Percentiles rank a stretch among this genome's conserved stretches.
Evolutionary conservation across 2,113 vertebrate genomes (phyloP).

Genomic region (Nymphicus hollandicus): DNA sequence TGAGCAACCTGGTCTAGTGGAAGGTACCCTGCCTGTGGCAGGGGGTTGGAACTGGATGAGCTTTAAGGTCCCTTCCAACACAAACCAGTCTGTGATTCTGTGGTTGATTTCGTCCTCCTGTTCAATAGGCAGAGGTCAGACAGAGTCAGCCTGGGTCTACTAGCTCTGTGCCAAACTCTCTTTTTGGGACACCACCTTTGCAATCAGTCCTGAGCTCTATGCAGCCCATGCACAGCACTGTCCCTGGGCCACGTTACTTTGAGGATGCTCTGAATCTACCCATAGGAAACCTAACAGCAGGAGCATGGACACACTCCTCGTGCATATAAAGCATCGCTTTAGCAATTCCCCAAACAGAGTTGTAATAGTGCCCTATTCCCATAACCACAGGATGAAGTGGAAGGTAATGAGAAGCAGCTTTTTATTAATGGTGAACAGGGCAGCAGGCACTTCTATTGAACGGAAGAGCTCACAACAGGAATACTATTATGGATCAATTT

Average conservation of each 20-base stretch:
- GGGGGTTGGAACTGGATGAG: not conserved
- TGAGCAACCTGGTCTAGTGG: not conserved
- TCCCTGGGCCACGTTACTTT: fast-evolving
- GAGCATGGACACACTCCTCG: fast-evolving
- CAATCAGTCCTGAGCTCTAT: not conserved
- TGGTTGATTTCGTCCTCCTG: not conserved
- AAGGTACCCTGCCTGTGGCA: not conserved
- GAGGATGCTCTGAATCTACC: not conserved
- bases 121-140: not conserved
- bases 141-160: not conserved
- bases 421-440: not conserved
- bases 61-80: not conserved
- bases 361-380: not conserved
- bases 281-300: not conserved
- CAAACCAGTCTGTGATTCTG: not conserved
- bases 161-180: not conserved
- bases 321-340: fast-evolving
- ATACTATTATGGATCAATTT: not conserved
- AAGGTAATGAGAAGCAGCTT: not conserved
- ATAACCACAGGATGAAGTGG: not conserved
- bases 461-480: not conserved
- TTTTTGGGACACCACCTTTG: fast-evolving
- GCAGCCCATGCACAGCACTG: not conserved
- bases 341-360: not conserved
- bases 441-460: not conserved